Conservation (phyloP, 2,797 vertebrate species). For the Myoxocephalus aenaeus region DNA sequence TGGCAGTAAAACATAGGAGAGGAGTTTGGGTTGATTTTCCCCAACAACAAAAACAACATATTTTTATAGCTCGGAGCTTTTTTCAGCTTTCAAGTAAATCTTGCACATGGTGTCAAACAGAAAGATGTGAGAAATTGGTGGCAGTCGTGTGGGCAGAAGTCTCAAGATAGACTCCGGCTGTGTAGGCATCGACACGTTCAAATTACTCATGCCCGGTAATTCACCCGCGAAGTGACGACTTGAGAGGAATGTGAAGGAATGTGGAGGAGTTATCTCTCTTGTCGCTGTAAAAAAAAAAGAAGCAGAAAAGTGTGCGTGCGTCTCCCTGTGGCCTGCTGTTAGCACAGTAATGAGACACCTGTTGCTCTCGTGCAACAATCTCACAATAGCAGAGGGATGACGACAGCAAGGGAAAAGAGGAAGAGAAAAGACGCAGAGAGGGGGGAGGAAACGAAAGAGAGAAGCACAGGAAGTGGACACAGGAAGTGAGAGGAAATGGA, state of each 20-base stretch:
- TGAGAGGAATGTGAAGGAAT: slow-evolving; percentile 8
- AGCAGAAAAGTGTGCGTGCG: not conserved
- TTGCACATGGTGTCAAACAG: slow-evolving; percentile 40
- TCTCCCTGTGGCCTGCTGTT: slow-evolving; percentile 54
- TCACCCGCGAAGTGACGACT: slow-evolving; percentile 58
- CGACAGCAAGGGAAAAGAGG: slow-evolving; percentile 20
- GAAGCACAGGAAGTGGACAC: slow-evolving; percentile 30
- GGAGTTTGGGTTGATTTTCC: slow-evolving; percentile 15
- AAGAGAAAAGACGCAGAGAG: not conserved
- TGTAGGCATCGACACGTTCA: slow-evolving; percentile 51
- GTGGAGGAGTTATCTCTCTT: slow-evolving; percentile 52
- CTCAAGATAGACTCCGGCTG: slow-evolving; percentile 65
- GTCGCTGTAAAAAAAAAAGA: slow-evolving; percentile 31
- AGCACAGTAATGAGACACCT: slow-evolving; percentile 71
- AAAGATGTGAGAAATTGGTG: slow-evolving; percentile 41
- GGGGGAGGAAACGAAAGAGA: slow-evolving; percentile 3
- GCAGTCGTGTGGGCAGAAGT: slow-evolving; percentile 49
- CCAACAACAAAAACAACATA: not conserved
- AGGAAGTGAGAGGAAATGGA: slow-evolving; percentile 27
- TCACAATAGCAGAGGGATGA: slow-evolving; percentile 36
- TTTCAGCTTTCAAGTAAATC: slow-evolving; percentile 49
- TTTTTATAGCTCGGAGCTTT: slow-evolving; percentile 31
- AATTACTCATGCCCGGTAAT: slow-evolving; percentile 61
- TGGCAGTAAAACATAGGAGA: slow-evolving; percentile 17
- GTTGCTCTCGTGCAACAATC: slow-evolving; percentile 52